Base-by-base conservation (phyloP, 23 tunicate species). In the Clavelina lepadiformis region DNA sequence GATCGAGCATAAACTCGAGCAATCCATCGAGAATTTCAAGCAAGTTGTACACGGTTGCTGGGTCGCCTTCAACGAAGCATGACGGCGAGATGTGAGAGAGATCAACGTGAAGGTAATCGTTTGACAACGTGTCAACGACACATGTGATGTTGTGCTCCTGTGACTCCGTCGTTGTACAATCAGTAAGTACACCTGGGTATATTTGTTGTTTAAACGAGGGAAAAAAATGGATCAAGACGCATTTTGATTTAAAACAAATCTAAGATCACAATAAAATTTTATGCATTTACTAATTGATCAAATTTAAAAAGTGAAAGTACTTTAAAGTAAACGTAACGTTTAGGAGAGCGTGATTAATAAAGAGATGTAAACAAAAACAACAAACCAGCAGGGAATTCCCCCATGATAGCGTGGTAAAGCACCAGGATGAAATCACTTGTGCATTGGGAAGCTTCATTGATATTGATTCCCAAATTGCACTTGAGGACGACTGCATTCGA, bases 11-110 rank as follows among this genome's bases (percentile, higher is more conserved):
- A 61, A 82, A 89, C 0, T 89, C 97, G 13, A 81, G 49, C 19
- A 89, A 29, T 5, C 97, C 97, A 70, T 89, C 97, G 31, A 89
- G 28, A 35, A 89, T 89, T 70, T 89, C 97, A 24, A 89, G 64
- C 35, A 89, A 32, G 63, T 89, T 89, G 70, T 65, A 89, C 5
- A 89, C 37, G 3, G 89, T 58, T 6, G 56, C 55, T 36, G 75
- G 61, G 35, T 89, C 97, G 29, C 76, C 79, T 22, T 46, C 67
- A 1, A 89, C 89, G 30, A 89, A 27, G 26, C 46, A 60, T n/a
- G 25, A 24, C 0, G 89, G 65, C 6, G 72, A 60, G 11, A 89
- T 75, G 51, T 89, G 97, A 18, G 88, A 80, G 61, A 89, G 53
- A 61, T 81, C 85, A 54, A 77, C 76, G 21, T 80, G 87, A 19